Percentiles rank a stretch among this genome's conserved stretches.
These are phyloP conservation scores for Heliocidaris erythrogramma DNA, from an alignment of 35 echinoderm and acorn worm genomes.

Conservation along the genomic window DNA sequence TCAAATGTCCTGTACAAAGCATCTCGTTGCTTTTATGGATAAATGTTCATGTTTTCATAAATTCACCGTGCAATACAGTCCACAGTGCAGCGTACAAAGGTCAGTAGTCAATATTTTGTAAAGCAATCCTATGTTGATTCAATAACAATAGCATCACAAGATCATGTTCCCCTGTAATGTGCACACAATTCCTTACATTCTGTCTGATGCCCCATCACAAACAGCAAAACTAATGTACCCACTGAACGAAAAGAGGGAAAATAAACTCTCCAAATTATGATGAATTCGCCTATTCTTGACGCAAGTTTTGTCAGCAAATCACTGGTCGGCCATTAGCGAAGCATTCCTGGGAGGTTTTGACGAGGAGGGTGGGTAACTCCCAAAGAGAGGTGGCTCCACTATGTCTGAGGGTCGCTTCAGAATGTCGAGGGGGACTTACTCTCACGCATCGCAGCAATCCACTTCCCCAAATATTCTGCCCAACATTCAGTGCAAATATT, in stretches of 20 bases:
- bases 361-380: neutral
- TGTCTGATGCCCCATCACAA: neutral
- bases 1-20: neutral
- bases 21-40: neutral
- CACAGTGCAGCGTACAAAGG: neutral
- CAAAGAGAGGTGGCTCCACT: neutral
- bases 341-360: neutral
- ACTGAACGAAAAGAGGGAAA: neutral
- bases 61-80: neutral
- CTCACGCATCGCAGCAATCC: constrained; percentile 14
- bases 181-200: neutral
- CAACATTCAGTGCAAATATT: neutral
- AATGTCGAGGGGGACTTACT: neutral
- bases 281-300: neutral
- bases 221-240: neutral
- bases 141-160: neutral
- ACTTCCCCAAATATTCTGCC: neutral
- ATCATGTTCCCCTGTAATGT: neutral
- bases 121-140: neutral
- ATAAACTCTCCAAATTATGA: neutral
- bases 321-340: neutral
- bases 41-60: neutral
- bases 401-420: neutral
- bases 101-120: neutral
- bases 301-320: neutral